Base-by-base conservation (phyloP, 2,113 vertebrate genomes). In the Dolichotis patagonum region DNA sequence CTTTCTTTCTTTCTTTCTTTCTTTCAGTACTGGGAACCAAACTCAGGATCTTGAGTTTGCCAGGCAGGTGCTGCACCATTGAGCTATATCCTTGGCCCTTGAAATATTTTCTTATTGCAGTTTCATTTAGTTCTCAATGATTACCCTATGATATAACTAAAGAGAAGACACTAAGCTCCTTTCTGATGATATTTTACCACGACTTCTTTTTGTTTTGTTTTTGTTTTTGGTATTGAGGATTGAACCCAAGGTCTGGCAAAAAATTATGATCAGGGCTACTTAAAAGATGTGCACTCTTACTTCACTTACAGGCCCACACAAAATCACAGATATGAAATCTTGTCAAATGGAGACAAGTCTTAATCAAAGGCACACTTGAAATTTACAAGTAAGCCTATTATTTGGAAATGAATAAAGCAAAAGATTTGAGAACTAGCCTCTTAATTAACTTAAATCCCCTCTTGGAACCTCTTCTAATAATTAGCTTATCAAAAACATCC, bases 371-470 rank as follows among this genome's bases (percentile, higher is more conserved):
- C 69, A 77, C 43, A 78, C 49, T 82, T 92, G 92, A 96, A 92
- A 95, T 96, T 88, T 95, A 5, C 84, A 91, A 71, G 63, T 58
- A 85, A 95, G 85, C 35, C 62, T 95, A 32, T 95, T 95, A 85
- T 91, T 96, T 87, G 60, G 62, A 88, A 95, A 87, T 90, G 69
- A 54, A 90, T 96, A n/a, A 62, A 85, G 87, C 43, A 84, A 89
- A 85, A 90, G 75, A 17, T 87, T 95, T 81, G 54, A 85, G 38
- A 94, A 95, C 38, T 77, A 82, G 35, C 56, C 77, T 96, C 62
- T 93, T 95, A 88, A 97, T 95, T 96, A 94, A 89, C 49, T 82
- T 93, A 81, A 95, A 95, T 38, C 95, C 83, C 71, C 41, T 95
- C 82, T 69, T 83, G 88, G 20, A 91, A 58, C 80, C 77, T 92